These are phyloP conservation scores for Drosophila repleta DNA, from an alignment of 1,140 invertebrate species.

Conservation along the genomic window DNA sequence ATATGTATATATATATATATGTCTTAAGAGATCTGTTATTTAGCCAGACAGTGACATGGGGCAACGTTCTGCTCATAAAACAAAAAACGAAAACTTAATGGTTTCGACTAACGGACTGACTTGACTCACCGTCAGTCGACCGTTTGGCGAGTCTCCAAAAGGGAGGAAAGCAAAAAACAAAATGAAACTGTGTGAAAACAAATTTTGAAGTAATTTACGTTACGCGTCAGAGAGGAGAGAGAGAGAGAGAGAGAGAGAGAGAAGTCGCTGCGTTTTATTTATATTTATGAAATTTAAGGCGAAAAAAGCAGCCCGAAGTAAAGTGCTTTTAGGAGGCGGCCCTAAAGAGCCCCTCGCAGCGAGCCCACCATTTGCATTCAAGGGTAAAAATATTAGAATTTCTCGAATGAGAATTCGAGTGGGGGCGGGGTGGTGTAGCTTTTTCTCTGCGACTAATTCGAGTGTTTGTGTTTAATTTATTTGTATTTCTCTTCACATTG, in stretches of 20 bases:
- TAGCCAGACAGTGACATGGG: conserved; percentile 43
- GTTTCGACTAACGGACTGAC: conserved; percentile 69
- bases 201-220: conserved; percentile 73
- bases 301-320: conserved; percentile 59
- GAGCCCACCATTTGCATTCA: conserved; percentile 61
- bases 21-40: conserved; percentile 34
- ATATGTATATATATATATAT: conserved; percentile 12
- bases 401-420: too few relatives aligned
- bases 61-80: conserved; percentile 62
- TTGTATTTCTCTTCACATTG: conserved; percentile 16
- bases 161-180: conserved; percentile 54
- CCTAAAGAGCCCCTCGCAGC: neutral
- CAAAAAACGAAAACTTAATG: conserved; percentile 66
- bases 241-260: too few relatives aligned
- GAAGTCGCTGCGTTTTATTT: conserved; percentile 42
- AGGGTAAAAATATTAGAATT: conserved; percentile 77
- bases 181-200: conserved; percentile 56
- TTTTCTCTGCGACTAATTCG: conserved; percentile 37
- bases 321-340: conserved; percentile 29
- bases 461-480: conserved; percentile 32
- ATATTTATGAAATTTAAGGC: conserved; percentile 41
- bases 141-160: conserved; percentile 62
- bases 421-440: too few relatives aligned
- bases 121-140: conserved; percentile 38
- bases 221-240: conserved; percentile 61